phyloP scores from a whole-genome alignment of 92 coral and sea anemone species.

The Montipora capitata region DNA sequence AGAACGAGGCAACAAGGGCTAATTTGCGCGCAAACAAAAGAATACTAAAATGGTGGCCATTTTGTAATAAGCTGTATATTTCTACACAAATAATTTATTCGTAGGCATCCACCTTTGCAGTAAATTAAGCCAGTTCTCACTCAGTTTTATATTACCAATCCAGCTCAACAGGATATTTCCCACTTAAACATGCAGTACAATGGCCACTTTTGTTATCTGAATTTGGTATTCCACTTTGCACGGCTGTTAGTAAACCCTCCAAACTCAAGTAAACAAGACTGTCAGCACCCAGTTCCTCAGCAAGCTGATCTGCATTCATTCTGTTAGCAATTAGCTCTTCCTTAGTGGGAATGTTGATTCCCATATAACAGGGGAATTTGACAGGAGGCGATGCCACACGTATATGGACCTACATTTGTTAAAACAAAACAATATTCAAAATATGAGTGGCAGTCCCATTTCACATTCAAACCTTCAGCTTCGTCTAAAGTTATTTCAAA shows the following conservation, averaged over 20 bases:
- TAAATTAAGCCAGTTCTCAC: too few species aligned
- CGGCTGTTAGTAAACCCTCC: slow-evolving; percentile 92
- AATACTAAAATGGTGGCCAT: too few species aligned
- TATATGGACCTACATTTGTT: slow-evolving; percentile 84
- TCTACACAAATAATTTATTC: too few species aligned
- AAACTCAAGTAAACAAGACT: slow-evolving; percentile 90
- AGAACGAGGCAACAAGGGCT: too few species aligned
- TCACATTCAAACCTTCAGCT: too few species aligned
- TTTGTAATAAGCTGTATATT: too few species aligned
- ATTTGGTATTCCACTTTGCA: slow-evolving; percentile 81
- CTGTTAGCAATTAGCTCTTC: slow-evolving; percentile 97
- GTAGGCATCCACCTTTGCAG: not conserved
- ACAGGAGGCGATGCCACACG: slow-evolving; percentile 98
- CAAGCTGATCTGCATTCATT: slow-evolving; percentile 83
- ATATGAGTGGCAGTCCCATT: not conserved
- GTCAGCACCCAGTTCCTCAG: slow-evolving; percentile 86
- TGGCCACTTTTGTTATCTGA: slow-evolving; percentile 76
- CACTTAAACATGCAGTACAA: slow-evolving; percentile 96
- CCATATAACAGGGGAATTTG: slow-evolving; percentile 98
- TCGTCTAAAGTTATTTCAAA: too few species aligned
- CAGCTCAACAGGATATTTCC: slow-evolving; percentile 92
- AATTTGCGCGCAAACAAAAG: too few species aligned
- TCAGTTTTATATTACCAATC: slow-evolving; percentile 81
- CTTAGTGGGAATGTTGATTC: slow-evolving; percentile 95
- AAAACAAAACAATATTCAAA: not conserved